Conservation (phyloP, 2,888 invertebrate genomes). For the Dolichopus griseipennis region DNA sequence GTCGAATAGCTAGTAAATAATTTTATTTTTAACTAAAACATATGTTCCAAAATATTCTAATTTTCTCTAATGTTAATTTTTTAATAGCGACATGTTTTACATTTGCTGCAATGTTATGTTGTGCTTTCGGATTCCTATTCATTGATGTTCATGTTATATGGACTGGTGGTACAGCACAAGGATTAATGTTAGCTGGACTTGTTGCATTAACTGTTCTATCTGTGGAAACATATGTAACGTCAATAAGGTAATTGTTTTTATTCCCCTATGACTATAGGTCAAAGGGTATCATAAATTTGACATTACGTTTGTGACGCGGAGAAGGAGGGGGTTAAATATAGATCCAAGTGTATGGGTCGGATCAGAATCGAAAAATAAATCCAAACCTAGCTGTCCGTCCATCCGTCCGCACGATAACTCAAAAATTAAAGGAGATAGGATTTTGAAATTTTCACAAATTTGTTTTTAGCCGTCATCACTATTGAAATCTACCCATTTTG, state of each 20-base stretch:
- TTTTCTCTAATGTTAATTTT: slow-evolving; percentile 9
- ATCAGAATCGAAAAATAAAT: no score
- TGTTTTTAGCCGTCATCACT: not conserved
- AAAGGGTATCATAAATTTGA: no score
- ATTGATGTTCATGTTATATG: slow-evolving; percentile 24
- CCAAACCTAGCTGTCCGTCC: no score
- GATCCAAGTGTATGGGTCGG: no score
- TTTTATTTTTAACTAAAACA: not conserved
- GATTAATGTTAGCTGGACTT: slow-evolving; percentile 23
- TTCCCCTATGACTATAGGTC: no score
- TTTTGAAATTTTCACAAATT: no score
- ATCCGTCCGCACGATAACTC: no score
- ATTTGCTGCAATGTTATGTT: slow-evolving; percentile 23
- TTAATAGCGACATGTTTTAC: slow-evolving; percentile 22
- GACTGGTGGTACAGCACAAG: slow-evolving; percentile 26
- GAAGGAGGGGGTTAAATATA: no score
- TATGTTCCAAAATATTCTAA: no score
- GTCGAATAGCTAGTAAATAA: slow-evolving; percentile 25
- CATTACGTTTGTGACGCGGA: no score
- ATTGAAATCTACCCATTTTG: no score
- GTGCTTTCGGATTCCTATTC: slow-evolving; percentile 23
- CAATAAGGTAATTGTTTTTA: slow-evolving; percentile 21
- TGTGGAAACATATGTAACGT: slow-evolving; percentile 25
- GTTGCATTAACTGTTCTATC: slow-evolving; percentile 23
- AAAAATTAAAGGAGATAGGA: no score